Base-by-base conservation (phyloP, 2,888 invertebrate genomes). In the Anarsia innoxiella region DNA sequence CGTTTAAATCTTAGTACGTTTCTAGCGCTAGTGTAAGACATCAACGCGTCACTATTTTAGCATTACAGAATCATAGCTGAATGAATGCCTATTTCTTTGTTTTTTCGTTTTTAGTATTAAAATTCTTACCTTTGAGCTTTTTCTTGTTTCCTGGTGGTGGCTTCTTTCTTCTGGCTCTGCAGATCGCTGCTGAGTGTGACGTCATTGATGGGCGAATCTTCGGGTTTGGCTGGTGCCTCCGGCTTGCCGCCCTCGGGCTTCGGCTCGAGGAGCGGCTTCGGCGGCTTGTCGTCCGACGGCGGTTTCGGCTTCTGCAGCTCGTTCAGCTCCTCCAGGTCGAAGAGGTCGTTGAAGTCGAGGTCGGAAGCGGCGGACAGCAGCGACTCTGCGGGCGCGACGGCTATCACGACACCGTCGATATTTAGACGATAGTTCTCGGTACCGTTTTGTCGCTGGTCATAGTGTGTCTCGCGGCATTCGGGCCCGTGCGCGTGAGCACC, bases 391-490 rank as follows among this genome's bases (percentile, higher is more conserved):
- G 91, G 90, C 0, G 90, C 89, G 27, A 90, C 76, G 2, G 90
- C 88, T 19, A 92, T 70, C 9, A 90, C 86, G n/a, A 92, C 79
- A 9, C 90, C 91, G 52, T 90, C 89, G 33, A 93, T 83, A 59
- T 88, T 89, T 6, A 93, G 71, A 11, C 91, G 84, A 46, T 89
- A 88, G 75, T 94, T 94, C 53, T 92, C 92, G 0, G 88, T 82
- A 1, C 93, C 93, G 59, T 93, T 93, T 64, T 94, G 94, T 4
- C 93, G 76, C 60, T 93, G 92, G 68, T 94, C 93, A 64, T 88
- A 90, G 45, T 80, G 75, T 12, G 77, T 46, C 8, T 45, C 41
- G 34, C 51, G 49, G 41, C 70, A 66, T n/a, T 62, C 54, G 2
- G 62, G 27, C 6, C 27, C 51, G 2, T 73, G 64, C 0, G 79